phyloP scores from a whole-genome alignment of 2,797 vertebrate genomes.

The Malacoctenus gilli region DNA sequence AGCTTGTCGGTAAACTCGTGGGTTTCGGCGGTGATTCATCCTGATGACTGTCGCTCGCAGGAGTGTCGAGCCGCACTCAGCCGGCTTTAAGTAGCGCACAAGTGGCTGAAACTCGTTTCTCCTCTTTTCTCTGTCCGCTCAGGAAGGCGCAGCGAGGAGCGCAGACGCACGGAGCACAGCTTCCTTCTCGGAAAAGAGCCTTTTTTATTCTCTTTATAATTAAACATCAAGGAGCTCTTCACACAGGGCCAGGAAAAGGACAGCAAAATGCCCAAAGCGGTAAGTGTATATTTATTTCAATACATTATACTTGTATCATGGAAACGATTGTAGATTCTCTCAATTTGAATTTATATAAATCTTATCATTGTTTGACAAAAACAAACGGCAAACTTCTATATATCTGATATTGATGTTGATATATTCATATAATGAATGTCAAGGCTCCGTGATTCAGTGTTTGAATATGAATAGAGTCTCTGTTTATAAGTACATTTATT shows the following conservation, averaged over 20 bases:
- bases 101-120: constrained; percentile 78
- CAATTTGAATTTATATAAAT: neutral
- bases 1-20: too few species aligned
- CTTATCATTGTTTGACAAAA: too few species aligned
- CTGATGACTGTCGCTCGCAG: constrained; percentile 46
- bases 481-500: neutral
- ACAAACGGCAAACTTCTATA: too few species aligned
- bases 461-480: neutral
- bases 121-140: constrained; percentile 63
- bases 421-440: too few species aligned
- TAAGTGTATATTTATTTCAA: constrained; percentile 61
- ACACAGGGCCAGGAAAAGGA: constrained; percentile 46
- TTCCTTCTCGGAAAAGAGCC: constrained; percentile 15
- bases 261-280: constrained; percentile 82
- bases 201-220: constrained; percentile 6
- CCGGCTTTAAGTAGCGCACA: constrained; percentile 63
- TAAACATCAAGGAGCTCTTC: constrained; percentile 18
- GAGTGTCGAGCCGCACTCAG: constrained; percentile 42
- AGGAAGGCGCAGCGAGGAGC: constrained; percentile 50
- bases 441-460: neutral
- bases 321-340: neutral
- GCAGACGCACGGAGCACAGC: constrained; percentile 16
- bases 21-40: constrained; percentile 56
- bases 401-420: too few species aligned
- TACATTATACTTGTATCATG: too few species aligned